Conservation (phyloP, 2,888 invertebrate species). For the Apotomis betuletana region DNA sequence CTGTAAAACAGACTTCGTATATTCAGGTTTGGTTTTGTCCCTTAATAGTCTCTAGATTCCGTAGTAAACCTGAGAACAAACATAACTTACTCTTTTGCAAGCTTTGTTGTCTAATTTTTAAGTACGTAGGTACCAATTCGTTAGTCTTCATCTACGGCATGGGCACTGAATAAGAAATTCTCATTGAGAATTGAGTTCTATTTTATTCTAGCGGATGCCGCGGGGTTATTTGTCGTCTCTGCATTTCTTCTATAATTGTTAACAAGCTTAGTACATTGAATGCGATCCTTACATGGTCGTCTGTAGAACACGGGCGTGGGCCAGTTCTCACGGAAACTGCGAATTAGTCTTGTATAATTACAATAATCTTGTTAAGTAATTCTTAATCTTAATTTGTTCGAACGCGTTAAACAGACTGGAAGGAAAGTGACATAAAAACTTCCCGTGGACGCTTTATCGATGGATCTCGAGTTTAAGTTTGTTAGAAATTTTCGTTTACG, state of each 20-base stretch:
- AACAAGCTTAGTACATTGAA: constrained; percentile 43
- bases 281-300: constrained; percentile 54
- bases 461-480: not conserved
- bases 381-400: constrained; percentile 25
- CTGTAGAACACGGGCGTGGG: constrained; percentile 46
- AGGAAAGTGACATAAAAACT: constrained; percentile 3
- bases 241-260: not conserved
- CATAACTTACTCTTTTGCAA: too few relatives aligned
- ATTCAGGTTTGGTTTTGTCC: too few relatives aligned
- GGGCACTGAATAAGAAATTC: too few relatives aligned
- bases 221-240: not conserved
- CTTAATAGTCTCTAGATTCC: too few relatives aligned
- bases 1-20: too few relatives aligned
- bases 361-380: constrained; percentile 25
- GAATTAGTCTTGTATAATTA: constrained; percentile 28
- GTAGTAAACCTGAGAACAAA: too few relatives aligned
- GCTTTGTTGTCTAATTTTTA: too few relatives aligned
- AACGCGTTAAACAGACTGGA: constrained; percentile 14
- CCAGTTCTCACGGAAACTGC: constrained; percentile 64
- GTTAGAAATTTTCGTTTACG: not conserved
- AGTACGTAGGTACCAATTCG: too few relatives aligned
- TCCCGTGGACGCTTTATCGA: constrained; percentile 5
- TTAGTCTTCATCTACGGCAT: too few relatives aligned
- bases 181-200: too few relatives aligned
- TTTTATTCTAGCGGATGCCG: too few relatives aligned